phyloP scores from a whole-genome alignment of 2,888 invertebrate genomes.

The Villa cingulata region DNA sequence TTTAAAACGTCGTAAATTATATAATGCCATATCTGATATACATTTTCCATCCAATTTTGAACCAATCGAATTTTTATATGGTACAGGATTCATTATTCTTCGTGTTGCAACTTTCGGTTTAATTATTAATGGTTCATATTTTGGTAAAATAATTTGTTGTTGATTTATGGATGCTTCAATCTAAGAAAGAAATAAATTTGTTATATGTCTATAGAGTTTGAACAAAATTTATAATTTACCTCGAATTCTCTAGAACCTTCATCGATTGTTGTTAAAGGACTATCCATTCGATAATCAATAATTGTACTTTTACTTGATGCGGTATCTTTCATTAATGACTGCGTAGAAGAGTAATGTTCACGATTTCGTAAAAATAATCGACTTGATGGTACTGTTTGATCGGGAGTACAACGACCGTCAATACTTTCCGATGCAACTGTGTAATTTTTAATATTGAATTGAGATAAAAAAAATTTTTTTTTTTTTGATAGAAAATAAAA shows the following conservation, averaged over 20 bases:
- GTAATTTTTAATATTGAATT: not conserved
- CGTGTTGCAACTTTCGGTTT: constrained; percentile 37
- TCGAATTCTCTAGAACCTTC: constrained; percentile 4
- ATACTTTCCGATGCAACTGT: constrained; percentile 7
- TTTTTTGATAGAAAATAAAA: not conserved
- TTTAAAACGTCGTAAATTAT: constrained; percentile 51
- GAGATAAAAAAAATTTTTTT: not conserved
- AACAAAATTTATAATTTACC: constrained; percentile 1
- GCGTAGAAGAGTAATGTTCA: constrained; percentile 16
- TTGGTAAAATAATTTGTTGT: constrained; percentile 10
- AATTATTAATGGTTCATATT: constrained; percentile 24
- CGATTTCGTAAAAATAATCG: constrained; percentile 7
- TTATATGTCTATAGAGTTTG: not conserved
- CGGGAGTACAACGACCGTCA: constrained; percentile 16
- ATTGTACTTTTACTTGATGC: constrained; percentile 22
- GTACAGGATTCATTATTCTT: constrained; percentile 34
- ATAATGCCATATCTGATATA: constrained; percentile 44
- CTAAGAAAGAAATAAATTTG: not conserved
- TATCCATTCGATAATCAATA: constrained; percentile 18
- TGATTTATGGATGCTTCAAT: constrained; percentile 2
- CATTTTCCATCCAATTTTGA: constrained; percentile 28
- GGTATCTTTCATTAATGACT: constrained; percentile 23
- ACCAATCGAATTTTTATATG: constrained; percentile 29
- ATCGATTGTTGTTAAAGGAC: constrained; percentile 8
- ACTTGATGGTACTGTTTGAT: constrained; percentile 18